Base-by-base conservation (phyloP, 2,113 vertebrate genomes). In the Leptodactylus fuscus region DNA sequence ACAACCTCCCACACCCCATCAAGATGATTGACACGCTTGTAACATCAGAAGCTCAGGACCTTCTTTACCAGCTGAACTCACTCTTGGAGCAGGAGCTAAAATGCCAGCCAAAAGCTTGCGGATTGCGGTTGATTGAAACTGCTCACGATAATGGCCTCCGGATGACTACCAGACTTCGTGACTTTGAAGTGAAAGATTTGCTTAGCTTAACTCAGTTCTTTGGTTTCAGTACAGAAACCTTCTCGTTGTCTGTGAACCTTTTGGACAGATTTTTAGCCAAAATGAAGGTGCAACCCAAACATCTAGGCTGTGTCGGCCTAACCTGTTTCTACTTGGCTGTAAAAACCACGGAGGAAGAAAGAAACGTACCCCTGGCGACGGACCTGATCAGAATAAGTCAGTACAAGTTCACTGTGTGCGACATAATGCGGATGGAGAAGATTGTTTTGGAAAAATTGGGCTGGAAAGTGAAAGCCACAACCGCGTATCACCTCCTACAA, bases 341-440 rank as follows among this genome's bases (percentile, higher is more conserved):
- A 65, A 98, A 98, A 89, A 93, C 93, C 10, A 88, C 91, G 0
- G 97, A 99, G 89, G 98, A 98, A 74, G 97, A 98, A 88, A 96
- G 95, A 87, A 98, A 96, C 12, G 92, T 99, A 85, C 97, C 98
- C 24, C 81, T 96, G 81, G 96, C 96, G 84, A 96, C 90, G 12
- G 97, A 99, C 81, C 90, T 99, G 88, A 97, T 99, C 91, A 93
- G 97, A 84, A 97, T 99, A 90, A 98, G 96, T 89, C 98, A 99
- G 90, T 98, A 96, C 20, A 95, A 95, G 88, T 99, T 99, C 88
- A 77, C 58, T 3, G 73, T 85, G 18, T 85, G n/a, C 67, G 98
- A 99, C 88, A 92, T 99, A 96, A 98, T 97, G 94, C 96, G 98
- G 88, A 99, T 99, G 98, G 97, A 99, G 90, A 98, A 95, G 94